Percentiles rank a stretch among this genome's conserved stretches.
phyloP scores from a whole-genome alignment of 2,113 vertebrate genomes.

The Danionella cerebrum region DNA sequence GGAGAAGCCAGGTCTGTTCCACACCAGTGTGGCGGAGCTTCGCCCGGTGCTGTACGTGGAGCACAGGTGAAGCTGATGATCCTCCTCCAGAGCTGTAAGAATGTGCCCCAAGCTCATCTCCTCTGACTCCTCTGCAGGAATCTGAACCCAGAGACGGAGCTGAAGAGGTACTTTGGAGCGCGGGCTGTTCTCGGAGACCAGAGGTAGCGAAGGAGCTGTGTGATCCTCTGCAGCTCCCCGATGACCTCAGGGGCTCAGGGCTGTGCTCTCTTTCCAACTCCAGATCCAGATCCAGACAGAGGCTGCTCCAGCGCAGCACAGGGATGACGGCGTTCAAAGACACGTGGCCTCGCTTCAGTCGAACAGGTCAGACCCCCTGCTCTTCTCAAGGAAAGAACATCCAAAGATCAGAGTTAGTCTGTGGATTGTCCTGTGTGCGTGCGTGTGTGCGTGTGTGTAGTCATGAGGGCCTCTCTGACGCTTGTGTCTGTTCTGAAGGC shows the following conservation, averaged over 20 bases:
- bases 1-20: constrained; percentile 56
- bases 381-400: too few species aligned
- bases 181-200: constrained; percentile 91
- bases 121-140: constrained; percentile 66
- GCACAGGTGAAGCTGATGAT: constrained; percentile 72
- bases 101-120: neutral
- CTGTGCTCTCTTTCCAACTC: neutral
- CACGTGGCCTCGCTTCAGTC: constrained; percentile 89
- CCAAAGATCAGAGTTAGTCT: too few species aligned
- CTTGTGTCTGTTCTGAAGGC: constrained; percentile 65
- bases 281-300: constrained; percentile 82
- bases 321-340: constrained; percentile 86
- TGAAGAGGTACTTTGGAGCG: constrained; percentile 94
- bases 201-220: too few species aligned
- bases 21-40: constrained; percentile 52
- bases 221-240: too few species aligned
- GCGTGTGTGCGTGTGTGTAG: too few species aligned
- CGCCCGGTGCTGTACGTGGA: constrained; percentile 79
- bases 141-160: constrained; percentile 90
- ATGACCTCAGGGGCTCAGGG: too few species aligned
- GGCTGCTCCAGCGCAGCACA: constrained; percentile 76
- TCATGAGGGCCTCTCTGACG: too few species aligned
- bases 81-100: neutral
- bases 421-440: neutral
- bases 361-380: constrained; percentile 69